Base-by-base conservation (phyloP, 35 echinoderm and acorn worm genomes). In the Hemicentrotus pulcherrimus region DNA sequence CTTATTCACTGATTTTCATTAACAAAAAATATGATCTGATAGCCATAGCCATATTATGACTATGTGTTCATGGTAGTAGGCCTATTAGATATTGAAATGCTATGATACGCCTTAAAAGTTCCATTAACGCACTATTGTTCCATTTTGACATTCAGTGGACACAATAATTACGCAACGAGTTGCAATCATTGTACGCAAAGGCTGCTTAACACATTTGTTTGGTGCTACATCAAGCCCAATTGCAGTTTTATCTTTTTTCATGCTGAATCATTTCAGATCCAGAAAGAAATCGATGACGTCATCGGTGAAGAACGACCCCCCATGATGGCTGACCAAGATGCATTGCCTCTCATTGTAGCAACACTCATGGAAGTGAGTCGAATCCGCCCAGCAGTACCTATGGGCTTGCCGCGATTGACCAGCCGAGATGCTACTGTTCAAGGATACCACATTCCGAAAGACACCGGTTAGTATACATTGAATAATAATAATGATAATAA, bases 361-460 rank as follows among this genome's bases (percentile, higher is more conserved):
- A 96, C 95, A 24, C 94, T 96, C 22, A 92, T 96, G 91, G 95
- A 96, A 46, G 61, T 86, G 24, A 47, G 33, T 32, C 95, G 95
- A 78, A 71, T 71, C 46, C 58, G 95, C 11, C 52, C 45, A 45
- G 33, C 32, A 35, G 14, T 50, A n/a, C 95, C 95, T 22, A 31
- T 70, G 19, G 59, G 61, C 30, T 31, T 94, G 19, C 94, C 78
- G 60, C 19, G 78, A 94, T 18, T 10, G 7, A 86, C 60, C 10
- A 70, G 59, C 61, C 12, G 31, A 46, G 60, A 94, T 2, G 9
- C 94, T 13, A 32, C 78, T 0, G 9, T 70, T 24, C 52, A 86
- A 4, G 78, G 94, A 46, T 94, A 94, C 59, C 59, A 86, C 47
- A 47, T 86, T 13, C 59, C 78, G 59, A 94, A 70, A 94, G 60